phyloP scores from a whole-genome alignment of 2,113 vertebrate genomes.

The Phaethornis superciliosus region DNA sequence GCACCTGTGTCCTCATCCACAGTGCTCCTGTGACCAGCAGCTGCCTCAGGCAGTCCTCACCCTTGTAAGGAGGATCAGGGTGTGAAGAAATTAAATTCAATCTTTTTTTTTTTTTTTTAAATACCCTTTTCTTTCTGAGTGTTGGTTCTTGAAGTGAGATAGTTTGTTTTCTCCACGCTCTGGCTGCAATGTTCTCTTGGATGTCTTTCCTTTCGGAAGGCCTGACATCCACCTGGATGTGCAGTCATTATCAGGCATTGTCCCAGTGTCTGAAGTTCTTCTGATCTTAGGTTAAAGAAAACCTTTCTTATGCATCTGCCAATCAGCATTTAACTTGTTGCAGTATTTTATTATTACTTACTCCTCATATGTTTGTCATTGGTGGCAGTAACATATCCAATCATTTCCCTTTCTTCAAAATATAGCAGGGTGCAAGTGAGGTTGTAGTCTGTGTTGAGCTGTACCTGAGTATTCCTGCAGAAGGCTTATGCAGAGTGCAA shows the following conservation, averaged over 20 bases:
- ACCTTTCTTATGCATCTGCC: neutral
- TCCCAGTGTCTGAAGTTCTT: neutral
- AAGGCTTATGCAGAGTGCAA: neutral
- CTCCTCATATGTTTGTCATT: neutral
- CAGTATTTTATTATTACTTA: neutral
- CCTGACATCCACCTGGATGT: neutral
- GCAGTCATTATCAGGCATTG: neutral
- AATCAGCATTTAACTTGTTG: neutral
- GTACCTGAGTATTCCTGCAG: neutral
- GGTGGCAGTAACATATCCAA: neutral
- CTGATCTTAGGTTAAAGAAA: neutral
- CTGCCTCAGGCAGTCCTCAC: neutral
- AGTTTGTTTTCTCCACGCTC: neutral
- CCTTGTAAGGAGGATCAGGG: neutral
- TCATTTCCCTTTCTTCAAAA: neutral
- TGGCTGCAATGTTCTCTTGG: neutral
- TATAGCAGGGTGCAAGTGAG: neutral
- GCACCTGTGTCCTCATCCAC: neutral
- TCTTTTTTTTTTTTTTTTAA: neutral
- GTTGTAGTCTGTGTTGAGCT: neutral
- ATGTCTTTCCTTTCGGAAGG: neutral
- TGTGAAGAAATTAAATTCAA: neutral
- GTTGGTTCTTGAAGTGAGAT: neutral
- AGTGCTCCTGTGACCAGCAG: neutral
- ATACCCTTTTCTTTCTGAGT: neutral